These are phyloP conservation scores for Pholis gunnellus DNA, from an alignment of 2,113 vertebrate species.

Conservation along the genomic window DNA sequence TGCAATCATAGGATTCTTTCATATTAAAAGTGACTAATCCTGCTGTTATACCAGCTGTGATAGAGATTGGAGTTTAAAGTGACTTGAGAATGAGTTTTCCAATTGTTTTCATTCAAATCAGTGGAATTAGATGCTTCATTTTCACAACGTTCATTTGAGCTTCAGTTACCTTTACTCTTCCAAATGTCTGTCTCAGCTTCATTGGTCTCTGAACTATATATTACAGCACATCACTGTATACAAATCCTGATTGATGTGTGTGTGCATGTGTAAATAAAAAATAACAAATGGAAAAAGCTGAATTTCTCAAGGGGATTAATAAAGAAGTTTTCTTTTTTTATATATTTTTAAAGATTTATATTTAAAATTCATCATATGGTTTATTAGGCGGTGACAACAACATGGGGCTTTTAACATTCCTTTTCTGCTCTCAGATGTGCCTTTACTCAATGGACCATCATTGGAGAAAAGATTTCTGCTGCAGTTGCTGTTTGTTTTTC, in stretches of 20 bases:
- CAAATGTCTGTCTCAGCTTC: neutral
- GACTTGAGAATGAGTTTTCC: constrained; percentile 7
- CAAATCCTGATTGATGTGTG: no score
- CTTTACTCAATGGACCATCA: no score
- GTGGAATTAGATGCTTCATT: neutral
- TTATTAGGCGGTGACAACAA: no score
- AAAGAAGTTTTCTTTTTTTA: no score
- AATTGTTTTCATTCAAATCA: constrained; percentile 12
- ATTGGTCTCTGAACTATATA: neutral
- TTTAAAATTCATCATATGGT: no score
- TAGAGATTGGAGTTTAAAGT: constrained; percentile 7
- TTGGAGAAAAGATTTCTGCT: no score
- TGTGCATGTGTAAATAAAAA: no score
- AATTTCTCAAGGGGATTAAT: no score
- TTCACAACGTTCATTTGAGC: neutral
- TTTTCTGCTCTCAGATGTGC: no score
- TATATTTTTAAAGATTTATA: no score
- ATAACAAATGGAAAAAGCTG: no score
- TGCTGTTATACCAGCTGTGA: constrained; percentile 55
- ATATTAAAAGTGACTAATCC: constrained; percentile 47
- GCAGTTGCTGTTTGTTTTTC: neutral
- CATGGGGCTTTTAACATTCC: no score
- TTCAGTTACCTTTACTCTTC: neutral
- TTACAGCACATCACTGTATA: neutral
- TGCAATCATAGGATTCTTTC: constrained; percentile 56